These are phyloP conservation scores for Pseudomyrmex cubaensis DNA, from an alignment of 1,140 invertebrate species.

Conservation along the genomic window DNA sequence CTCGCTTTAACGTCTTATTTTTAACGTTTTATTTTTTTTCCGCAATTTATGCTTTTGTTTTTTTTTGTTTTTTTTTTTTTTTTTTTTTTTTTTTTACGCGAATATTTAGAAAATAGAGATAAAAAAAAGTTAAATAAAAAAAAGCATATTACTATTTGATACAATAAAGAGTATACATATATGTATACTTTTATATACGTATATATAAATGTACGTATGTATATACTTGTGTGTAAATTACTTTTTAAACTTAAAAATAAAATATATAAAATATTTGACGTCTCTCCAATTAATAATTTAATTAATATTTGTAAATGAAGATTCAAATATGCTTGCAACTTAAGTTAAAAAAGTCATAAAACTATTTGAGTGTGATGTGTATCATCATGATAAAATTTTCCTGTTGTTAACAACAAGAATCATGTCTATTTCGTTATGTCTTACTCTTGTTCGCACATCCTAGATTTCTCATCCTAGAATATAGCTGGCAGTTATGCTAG, in stretches of 20 bases:
- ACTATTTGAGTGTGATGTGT: too few species aligned
- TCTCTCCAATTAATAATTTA: too few species aligned
- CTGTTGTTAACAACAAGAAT: neutral
- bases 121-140: neutral
- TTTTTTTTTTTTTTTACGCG: too few species aligned
- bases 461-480: neutral
- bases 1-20: neutral
- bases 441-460: neutral
- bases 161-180: neutral
- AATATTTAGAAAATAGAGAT: neutral
- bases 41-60: neutral
- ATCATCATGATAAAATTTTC: too few species aligned
- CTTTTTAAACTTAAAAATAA: neutral
- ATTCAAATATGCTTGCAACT: too few species aligned
- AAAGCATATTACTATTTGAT: neutral
- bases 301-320: too few species aligned
- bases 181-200: too few species aligned
- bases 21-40: neutral
- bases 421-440: neutral
- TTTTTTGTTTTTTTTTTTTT: neutral
- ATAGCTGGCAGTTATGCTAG: conserved; percentile 5
- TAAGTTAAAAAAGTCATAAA: too few species aligned
- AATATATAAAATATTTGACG: neutral
- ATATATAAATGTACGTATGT: too few species aligned
- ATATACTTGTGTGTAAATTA: neutral